These are phyloP conservation scores for Corbicula japonica DNA, from an alignment of 2,888 invertebrate species.

Conservation along the genomic window DNA sequence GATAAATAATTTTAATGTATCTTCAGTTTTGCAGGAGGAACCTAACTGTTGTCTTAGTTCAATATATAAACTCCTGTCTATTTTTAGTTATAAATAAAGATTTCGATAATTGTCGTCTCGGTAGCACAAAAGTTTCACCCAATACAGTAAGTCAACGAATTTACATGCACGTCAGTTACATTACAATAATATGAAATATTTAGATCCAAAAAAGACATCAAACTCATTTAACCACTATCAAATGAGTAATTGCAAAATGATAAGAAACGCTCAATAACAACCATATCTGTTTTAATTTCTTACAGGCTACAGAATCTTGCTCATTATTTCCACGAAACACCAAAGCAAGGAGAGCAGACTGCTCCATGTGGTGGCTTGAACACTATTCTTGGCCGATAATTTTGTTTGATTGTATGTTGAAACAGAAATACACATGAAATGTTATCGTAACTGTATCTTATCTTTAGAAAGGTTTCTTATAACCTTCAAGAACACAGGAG, in stretches of 20 bases:
- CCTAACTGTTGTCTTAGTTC: too few relatives aligned
- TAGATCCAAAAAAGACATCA: not conserved
- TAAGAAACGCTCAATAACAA: not conserved
- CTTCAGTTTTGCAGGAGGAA: too few relatives aligned
- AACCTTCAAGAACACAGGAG: too few relatives aligned
- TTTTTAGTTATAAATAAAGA: too few relatives aligned
- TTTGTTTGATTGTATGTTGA: too few relatives aligned
- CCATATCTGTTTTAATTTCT: not conserved
- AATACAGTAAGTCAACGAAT: not conserved
- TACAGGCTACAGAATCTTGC: conserved; percentile 31
- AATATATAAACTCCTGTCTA: too few relatives aligned
- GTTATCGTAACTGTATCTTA: too few relatives aligned
- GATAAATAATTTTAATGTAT: too few relatives aligned
- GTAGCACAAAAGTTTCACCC: too few relatives aligned
- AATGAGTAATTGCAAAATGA: not conserved
- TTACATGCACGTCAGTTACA: not conserved
- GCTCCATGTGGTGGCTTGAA: conserved; percentile 21
- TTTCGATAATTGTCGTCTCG: too few relatives aligned
- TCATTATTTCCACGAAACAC: conserved; percentile 39
- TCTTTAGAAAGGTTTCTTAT: too few relatives aligned
- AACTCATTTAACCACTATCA: not conserved
- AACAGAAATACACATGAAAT: too few relatives aligned
- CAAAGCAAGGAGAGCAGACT: conserved; percentile 25
- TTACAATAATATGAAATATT: not conserved
- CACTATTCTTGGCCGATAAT: not conserved